Conservation (phyloP, 2,888 invertebrate species). For the Micropterix aruncella region DNA sequence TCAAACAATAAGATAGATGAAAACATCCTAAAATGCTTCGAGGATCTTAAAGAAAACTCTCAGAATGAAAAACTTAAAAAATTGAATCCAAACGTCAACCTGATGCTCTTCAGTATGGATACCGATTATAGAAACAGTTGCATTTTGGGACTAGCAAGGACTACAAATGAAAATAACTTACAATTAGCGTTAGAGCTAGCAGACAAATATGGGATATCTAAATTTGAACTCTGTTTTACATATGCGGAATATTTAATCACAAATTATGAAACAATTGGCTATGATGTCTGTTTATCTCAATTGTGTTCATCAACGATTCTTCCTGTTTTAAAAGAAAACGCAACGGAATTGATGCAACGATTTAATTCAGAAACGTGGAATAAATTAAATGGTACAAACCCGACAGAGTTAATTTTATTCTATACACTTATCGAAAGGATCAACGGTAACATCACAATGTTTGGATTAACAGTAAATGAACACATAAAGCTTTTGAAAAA, state of each 20-base stretch:
- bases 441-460: background rate
- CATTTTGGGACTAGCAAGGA: background rate
- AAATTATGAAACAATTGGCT: background rate
- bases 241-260: background rate
- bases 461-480: background rate
- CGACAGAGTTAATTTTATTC: background rate
- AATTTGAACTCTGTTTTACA: background rate
- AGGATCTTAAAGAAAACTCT: background rate
- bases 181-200: background rate
- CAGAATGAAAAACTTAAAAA: background rate
- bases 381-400: background rate
- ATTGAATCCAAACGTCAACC: background rate
- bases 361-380: background rate
- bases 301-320: background rate
- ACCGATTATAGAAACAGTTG: background rate
- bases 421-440: background rate
- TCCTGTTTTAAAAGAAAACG: background rate
- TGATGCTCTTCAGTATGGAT: background rate
- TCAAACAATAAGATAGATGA: background rate
- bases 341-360: background rate
- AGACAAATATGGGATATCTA: background rate
- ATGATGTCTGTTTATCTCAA: background rate
- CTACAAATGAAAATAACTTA: background rate
- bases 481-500: background rate
- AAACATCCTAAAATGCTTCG: background rate